Evolutionary conservation across 2,797 vertebrate species (phyloP), one percentile per base, ranked within the genome.

Genomic region (Pseudochirops cupreus): DNA sequence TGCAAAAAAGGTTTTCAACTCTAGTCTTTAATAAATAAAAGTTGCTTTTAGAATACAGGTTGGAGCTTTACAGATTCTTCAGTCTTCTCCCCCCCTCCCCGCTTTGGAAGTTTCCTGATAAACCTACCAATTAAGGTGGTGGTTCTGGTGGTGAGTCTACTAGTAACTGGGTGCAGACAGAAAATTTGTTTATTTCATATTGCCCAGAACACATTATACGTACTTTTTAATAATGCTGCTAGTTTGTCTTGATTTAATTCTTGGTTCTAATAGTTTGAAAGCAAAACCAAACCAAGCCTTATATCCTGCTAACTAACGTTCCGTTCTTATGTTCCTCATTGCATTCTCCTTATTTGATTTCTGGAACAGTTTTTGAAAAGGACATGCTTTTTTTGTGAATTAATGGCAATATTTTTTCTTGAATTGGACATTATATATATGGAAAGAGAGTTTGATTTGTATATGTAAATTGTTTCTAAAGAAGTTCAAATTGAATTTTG

Each of bases 341-440:
- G 7, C 2, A 33, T 94, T 95, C 96, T 96, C 31, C 56, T 96
- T 33, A 31, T 92, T 96, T 56, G 92, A 0, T 94, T 97, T 29
- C 74, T 96, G 92, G 13, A 56, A 94, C 55, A 82, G 21, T 87
- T 58, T 97, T 96, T 87, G 92, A 96, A 97, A 97, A 94, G 96
- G 59, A 46, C 24, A 5, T 55, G 4, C 91, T 97, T 96, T 50
- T 50, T 97, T 96, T 28, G 29, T 94, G 7, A 67, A 56, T 82
- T 94, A 52, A n/a, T 90, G 31, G 96, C 33, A 58, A 28, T 92
- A 18, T 94, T 95, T 90, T 91, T 82, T 56, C 56, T 33, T 26
- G 29, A 56, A 95, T 93, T 94, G 91, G 24, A 16, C 21, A 21
- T 95, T 39, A 26, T 16, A 0, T 91, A 5, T 93, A 67, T 93